Percentiles rank a stretch among this genome's conserved stretches.
Evolutionary conservation across 2,888 invertebrate species (phyloP).

Genomic region (Drosophila anomelani): DNA sequence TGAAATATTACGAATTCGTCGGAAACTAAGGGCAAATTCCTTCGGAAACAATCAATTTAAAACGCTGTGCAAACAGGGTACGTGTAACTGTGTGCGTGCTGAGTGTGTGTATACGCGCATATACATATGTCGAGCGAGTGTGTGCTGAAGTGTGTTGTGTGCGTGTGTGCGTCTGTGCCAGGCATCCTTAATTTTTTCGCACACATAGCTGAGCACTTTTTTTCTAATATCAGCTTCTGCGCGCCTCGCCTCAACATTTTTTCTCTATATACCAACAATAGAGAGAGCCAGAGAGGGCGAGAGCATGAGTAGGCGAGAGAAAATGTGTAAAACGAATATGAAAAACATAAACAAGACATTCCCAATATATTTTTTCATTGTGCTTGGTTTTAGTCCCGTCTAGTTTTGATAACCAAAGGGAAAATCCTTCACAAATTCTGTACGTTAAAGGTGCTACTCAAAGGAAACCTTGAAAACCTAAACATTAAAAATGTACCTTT

Average conservation of each 20-base stretch:
- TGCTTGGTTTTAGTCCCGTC: neutral
- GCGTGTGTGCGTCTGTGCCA: slow-evolving; percentile 34
- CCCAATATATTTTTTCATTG: neutral
- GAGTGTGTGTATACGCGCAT: slow-evolving; percentile 32
- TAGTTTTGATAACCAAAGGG: neutral
- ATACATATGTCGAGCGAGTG: slow-evolving; percentile 39
- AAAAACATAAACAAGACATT: slow-evolving; percentile 24
- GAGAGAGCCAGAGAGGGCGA: slow-evolving; percentile 42
- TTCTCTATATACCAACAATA: slow-evolving; percentile 63
- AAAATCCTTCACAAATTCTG: too few relatives aligned
- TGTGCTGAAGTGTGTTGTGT: slow-evolving; percentile 43
- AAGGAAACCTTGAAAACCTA: neutral
- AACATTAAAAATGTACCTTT: neutral
- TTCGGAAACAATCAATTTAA: slow-evolving; percentile 43
- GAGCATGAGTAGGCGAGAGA: slow-evolving; percentile 33
- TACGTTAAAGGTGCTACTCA: neutral
- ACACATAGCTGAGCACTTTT: slow-evolving; percentile 71
- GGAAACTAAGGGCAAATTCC: slow-evolving; percentile 49
- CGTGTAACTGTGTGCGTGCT: slow-evolving; percentile 51
- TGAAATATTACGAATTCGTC: slow-evolving; percentile 55
- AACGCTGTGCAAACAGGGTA: slow-evolving; percentile 74
- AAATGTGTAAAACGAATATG: slow-evolving; percentile 9
- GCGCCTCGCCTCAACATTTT: slow-evolving; percentile 28
- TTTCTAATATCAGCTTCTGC: slow-evolving; percentile 65
- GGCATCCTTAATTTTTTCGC: slow-evolving; percentile 78